Base-by-base conservation (phyloP, 2,797 vertebrate genomes). In the Oreonectes daqikongensis region DNA sequence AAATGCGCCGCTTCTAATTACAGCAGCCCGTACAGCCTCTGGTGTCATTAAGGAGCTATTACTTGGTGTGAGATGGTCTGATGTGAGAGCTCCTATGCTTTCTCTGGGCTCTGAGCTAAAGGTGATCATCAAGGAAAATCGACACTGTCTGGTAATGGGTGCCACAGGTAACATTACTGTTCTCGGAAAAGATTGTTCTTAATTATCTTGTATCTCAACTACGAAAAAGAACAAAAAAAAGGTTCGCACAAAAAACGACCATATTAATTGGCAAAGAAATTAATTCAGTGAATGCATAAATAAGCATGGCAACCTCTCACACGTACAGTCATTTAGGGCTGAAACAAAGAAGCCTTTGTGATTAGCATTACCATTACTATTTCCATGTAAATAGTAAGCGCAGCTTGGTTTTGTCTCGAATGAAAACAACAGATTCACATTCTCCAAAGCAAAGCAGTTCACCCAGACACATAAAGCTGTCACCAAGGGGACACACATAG, bases 41-140 rank as follows among this genome's bases (percentile, higher is more conserved):
- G 89, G 87, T 91, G 88, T 94, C 95, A 96, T 95, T 95, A 96
- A 94, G 94, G 89, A 94, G 93, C 86, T 88, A 95, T 95, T 95
- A 94, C 87, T 88, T 89, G 83, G 87, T 85, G 86, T 84, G 77
- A 93, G 93, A 91, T 91, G 91, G 91, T 90, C 24, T 89, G 90
- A 92, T 85, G 90, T 90, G 89, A 90, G 90, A 90, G 84, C 83
- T 91, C 89, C 88, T 89, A 87, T 83, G 89, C 86, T 88, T 90
- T 90, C 89, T 84, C 87, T 85, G 86, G 86, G 88, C 90, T 90
- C 90, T 90, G 92, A 85, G 86, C 83, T 87, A 85, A 85, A 85
- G 86, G 75, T 83, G 87, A 89, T 91, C 91, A 93, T 94, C 93
- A 94, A 91, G 85, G 87, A 92, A 87, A 90, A 89, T 90, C 88